These are phyloP conservation scores for Cryptoprocta ferox DNA, from an alignment of 2,797 vertebrate species.

Conservation along the genomic window DNA sequence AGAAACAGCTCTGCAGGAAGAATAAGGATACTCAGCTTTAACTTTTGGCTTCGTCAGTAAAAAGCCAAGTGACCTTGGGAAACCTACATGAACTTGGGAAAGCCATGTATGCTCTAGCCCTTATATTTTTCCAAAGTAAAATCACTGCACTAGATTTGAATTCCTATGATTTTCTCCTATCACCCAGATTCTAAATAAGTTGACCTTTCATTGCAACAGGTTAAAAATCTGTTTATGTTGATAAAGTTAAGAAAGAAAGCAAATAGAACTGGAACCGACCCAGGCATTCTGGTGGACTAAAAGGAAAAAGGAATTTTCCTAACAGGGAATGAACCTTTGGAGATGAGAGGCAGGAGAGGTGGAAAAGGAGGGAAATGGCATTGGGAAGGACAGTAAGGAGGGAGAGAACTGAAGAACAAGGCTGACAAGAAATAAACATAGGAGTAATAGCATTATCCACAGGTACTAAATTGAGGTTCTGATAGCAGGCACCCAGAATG, in stretches of 20 bases:
- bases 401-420: not conserved
- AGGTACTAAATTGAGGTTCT: not conserved
- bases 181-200: not conserved
- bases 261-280: not conserved
- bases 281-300: not conserved
- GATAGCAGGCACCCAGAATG: not conserved
- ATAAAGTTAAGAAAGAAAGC: not conserved
- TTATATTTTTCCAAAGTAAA: slow-evolving; percentile 11
- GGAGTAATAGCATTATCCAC: not conserved
- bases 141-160: not conserved
- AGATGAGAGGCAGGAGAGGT: not conserved
- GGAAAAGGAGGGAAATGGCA: not conserved
- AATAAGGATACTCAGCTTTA: not conserved
- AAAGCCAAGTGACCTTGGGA: not conserved
- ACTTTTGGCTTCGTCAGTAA: not conserved
- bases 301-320: not conserved
- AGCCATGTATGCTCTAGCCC: not conserved
- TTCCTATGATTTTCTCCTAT: not conserved
- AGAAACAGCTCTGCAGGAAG: not conserved
- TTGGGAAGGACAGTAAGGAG: not conserved
- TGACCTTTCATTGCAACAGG: not conserved
- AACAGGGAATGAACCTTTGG: not conserved
- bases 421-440: not conserved
- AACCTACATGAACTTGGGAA: not conserved
- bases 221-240: not conserved